phyloP scores from a whole-genome alignment of 2,888 invertebrate species.

The Anticlea derivata region DNA sequence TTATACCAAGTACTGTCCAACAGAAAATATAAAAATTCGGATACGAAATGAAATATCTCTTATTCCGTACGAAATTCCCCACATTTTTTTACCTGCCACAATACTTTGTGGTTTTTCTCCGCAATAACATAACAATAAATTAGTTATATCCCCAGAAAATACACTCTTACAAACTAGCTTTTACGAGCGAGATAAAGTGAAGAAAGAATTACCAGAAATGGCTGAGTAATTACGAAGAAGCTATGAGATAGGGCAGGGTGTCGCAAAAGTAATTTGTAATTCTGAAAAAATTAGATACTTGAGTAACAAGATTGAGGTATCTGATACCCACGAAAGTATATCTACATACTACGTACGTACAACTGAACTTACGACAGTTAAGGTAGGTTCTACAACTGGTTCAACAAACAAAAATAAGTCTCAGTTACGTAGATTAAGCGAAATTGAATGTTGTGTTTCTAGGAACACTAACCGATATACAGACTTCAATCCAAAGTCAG shows the following conservation, averaged over 20 bases:
- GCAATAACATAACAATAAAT: constrained; percentile 39
- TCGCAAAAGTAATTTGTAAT: not conserved
- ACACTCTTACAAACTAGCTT: constrained; percentile 36
- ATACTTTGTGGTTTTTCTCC: constrained; percentile 30
- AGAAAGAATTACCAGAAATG: constrained; percentile 32
- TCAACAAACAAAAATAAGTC: too few relatives aligned
- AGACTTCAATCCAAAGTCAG: too few relatives aligned
- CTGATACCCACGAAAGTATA: too few relatives aligned
- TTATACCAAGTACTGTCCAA: too few relatives aligned
- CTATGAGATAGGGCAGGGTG: constrained; percentile 9
- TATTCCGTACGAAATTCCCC: not conserved
- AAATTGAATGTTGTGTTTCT: too few relatives aligned
- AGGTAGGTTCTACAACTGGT: too few relatives aligned
- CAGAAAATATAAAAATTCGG: too few relatives aligned
- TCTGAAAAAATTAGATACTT: not conserved
- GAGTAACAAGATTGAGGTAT: too few relatives aligned
- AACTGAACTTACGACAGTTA: too few relatives aligned
- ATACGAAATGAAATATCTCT: not conserved
- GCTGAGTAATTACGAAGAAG: constrained; percentile 35
- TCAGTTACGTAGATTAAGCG: too few relatives aligned
- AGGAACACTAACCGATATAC: too few relatives aligned
- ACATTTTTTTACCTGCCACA: constrained; percentile 14
- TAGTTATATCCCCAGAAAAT: constrained; percentile 36
- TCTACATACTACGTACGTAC: too few relatives aligned
- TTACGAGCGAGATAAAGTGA: constrained; percentile 37